These are phyloP conservation scores for Meghimatium bilineatum DNA, from an alignment of 2,888 invertebrate genomes.

Conservation along the genomic window DNA sequence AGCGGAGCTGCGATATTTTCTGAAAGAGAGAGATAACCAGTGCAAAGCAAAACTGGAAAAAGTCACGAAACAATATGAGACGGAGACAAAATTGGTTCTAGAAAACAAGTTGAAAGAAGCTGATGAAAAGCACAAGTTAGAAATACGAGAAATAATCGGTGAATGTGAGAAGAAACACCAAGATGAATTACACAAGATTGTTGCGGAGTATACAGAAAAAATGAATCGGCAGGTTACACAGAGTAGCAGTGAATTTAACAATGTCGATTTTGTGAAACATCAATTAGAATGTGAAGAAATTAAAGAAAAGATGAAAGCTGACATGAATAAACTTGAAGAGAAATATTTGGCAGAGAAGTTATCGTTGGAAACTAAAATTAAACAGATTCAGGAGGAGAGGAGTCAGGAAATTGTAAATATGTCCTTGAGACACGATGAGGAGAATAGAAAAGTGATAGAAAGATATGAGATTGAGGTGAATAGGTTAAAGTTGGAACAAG, in stretches of 20 bases:
- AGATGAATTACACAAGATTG: not conserved
- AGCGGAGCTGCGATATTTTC: slow-evolving; percentile 36
- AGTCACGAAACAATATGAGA: slow-evolving; percentile 27
- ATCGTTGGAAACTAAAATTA: slow-evolving; percentile 6
- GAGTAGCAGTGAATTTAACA: too few species aligned
- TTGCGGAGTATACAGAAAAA: not conserved
- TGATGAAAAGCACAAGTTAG: slow-evolving; percentile 9
- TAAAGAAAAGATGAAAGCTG: slow-evolving; percentile 5
- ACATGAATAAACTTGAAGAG: slow-evolving; percentile 10
- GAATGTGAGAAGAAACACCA: slow-evolving; percentile 9
- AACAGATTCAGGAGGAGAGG: slow-evolving; percentile 12
- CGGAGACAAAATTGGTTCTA: slow-evolving; percentile 21
- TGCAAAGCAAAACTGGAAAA: slow-evolving; percentile 29
- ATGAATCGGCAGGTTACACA: not conserved
- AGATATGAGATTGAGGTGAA: not conserved
- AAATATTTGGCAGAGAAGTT: not conserved
- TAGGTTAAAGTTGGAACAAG: not conserved
- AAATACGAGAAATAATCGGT: not conserved
- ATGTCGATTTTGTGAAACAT: not conserved
- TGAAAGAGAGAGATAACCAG: slow-evolving; percentile 43
- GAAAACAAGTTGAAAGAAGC: slow-evolving; percentile 5
- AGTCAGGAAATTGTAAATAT: slow-evolving; percentile 14
- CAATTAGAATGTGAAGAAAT: not conserved
- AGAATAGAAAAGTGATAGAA: slow-evolving; percentile 16
- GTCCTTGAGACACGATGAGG: slow-evolving; percentile 7